Conservation (phyloP, 2,888 invertebrate genomes). For the Hetaerina titia region DNA sequence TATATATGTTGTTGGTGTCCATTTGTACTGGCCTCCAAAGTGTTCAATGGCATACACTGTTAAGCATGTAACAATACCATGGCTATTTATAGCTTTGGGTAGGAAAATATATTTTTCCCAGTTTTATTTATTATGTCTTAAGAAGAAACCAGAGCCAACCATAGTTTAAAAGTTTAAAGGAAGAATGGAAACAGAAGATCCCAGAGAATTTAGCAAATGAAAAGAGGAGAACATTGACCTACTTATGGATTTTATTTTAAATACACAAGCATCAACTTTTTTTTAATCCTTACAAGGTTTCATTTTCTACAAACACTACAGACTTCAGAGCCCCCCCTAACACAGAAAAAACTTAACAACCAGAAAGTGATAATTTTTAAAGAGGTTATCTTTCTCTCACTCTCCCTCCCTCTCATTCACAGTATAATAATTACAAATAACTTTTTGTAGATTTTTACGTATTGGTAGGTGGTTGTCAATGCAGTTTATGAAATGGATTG, state of each 20-base stretch:
- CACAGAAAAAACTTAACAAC: constrained; percentile 64
- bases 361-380: constrained; percentile 64
- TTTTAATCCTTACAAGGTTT: constrained; percentile 66
- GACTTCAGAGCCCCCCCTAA: constrained; percentile 55
- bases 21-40: background rate
- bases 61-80: background rate
- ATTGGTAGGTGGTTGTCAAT: constrained; percentile 63
- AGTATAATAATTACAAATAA: constrained; percentile 58
- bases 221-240: constrained; percentile 41
- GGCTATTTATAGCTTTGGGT: background rate
- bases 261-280: constrained; percentile 67
- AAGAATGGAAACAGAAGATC: background rate
- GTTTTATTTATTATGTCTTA: background rate
- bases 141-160: constrained; percentile 27
- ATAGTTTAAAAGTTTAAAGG: background rate
- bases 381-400: constrained; percentile 59
- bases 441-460: constrained; percentile 46
- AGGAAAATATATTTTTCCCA: background rate
- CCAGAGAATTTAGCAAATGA: constrained; percentile 38
- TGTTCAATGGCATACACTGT: background rate
- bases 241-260: constrained; percentile 66
- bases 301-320: constrained; percentile 67
- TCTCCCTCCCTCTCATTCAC: constrained; percentile 53
- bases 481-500: constrained; percentile 25
- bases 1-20: background rate